Percentiles rank a stretch among this genome's conserved stretches.
phyloP scores from a whole-genome alignment of 2,113 vertebrate genomes.

The Myotis lucifugus region DNA sequence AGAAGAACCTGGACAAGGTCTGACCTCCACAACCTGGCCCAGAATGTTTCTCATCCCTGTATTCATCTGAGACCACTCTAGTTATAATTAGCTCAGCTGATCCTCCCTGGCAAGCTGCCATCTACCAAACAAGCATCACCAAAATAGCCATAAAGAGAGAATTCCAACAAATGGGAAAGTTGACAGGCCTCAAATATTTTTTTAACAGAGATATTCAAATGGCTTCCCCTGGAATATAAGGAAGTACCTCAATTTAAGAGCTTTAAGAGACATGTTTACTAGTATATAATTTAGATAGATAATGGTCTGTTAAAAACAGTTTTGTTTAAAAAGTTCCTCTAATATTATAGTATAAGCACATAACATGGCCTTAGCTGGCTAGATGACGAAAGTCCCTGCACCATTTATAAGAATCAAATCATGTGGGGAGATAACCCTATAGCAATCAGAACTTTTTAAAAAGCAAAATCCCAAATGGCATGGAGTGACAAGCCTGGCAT shows the following conservation, averaged over 20 bases:
- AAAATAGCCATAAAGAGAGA: conserved; percentile 47
- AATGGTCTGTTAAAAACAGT: neutral
- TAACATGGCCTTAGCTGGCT: conserved; percentile 2
- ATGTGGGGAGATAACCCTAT: neutral
- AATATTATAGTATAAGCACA: neutral
- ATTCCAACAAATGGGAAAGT: conserved; percentile 46
- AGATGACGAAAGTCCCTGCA: neutral
- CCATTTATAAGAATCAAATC: conserved; percentile 52
- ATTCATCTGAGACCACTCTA: conserved; percentile 31
- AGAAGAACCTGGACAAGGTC: conserved; percentile 51
- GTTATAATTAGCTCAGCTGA: conserved; percentile 70
- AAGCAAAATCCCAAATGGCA: conserved; percentile 29
- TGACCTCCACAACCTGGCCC: conserved; percentile 19
- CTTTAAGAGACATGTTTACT: conserved; percentile 27
- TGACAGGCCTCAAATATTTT: conserved; percentile 43
- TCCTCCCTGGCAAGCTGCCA: conserved; percentile 58
- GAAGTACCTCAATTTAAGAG: conserved; percentile 50
- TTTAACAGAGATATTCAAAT: conserved; percentile 49
- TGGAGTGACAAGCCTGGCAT: neutral
- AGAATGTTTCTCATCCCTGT: conserved; percentile 21
- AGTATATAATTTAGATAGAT: conserved; percentile 37
- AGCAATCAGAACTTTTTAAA: conserved; percentile 48
- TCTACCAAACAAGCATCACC: conserved; percentile 53
- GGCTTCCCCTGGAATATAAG: conserved; percentile 12
- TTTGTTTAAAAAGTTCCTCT: neutral